phyloP scores from a whole-genome alignment of 2,113 vertebrate genomes.

The Oncorhynchus nerka region DNA sequence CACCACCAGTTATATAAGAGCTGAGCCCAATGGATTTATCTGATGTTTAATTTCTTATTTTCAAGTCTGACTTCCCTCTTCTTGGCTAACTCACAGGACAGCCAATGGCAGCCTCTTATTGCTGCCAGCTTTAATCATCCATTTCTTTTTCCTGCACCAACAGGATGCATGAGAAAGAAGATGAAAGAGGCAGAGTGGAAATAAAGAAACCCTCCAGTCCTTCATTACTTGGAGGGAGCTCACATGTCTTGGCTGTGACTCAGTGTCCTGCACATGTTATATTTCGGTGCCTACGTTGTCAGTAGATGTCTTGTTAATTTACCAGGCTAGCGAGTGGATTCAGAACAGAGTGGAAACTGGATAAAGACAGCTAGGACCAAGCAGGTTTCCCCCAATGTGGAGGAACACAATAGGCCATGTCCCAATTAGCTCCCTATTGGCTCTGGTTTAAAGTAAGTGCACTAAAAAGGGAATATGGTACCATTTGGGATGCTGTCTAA shows the following conservation, averaged over 20 bases:
- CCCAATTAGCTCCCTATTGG: no score
- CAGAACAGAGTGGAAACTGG: not conserved
- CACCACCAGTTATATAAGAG: not conserved
- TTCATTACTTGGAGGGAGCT: not conserved
- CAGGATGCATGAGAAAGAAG: not conserved
- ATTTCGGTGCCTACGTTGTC: not conserved
- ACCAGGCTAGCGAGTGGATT: conserved; percentile 4
- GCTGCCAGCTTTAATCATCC: conserved; percentile 8
- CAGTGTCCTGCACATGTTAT: not conserved
- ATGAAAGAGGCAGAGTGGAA: not conserved
- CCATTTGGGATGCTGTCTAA: no score
- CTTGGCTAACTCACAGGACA: not conserved
- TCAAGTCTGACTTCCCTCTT: not conserved
- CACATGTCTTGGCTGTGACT: conserved; percentile 18
- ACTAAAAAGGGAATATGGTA: no score
- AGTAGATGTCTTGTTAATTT: conserved; percentile 7
- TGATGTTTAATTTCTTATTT: conserved; percentile 3
- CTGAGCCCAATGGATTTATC: not conserved
- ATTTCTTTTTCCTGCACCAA: not conserved
- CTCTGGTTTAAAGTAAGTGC: no score
- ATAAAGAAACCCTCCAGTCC: not conserved
- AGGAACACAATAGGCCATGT: not conserved
- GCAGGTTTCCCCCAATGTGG: not conserved
- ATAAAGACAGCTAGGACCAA: not conserved
- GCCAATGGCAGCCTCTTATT: conserved; percentile 2